Conservation (phyloP, 2,888 invertebrate genomes). For the Actias luna region DNA sequence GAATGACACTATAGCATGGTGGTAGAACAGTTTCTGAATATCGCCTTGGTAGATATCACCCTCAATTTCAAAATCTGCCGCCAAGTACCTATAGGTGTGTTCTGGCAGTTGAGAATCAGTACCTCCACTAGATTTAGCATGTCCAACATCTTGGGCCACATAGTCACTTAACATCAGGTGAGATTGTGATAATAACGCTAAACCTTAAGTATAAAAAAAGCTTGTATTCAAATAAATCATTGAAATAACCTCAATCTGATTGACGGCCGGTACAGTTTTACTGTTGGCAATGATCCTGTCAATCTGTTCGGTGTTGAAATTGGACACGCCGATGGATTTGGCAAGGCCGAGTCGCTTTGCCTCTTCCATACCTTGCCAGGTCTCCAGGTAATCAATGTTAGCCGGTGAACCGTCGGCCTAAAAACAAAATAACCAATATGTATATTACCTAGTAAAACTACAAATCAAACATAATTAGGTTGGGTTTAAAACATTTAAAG, state of each 20-base stretch:
- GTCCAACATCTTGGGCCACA: too few species aligned
- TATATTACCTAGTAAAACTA: too few species aligned
- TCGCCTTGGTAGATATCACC: too few species aligned
- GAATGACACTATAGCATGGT: too few species aligned
- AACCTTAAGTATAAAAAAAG: not conserved
- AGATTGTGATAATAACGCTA: not conserved
- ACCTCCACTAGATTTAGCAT: too few species aligned
- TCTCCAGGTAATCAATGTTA: slow-evolving; percentile 86
- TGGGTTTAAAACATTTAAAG: too few species aligned
- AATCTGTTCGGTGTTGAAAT: slow-evolving; percentile 89
- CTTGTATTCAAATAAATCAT: not conserved
- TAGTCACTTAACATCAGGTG: too few species aligned
- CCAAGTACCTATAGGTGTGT: too few species aligned
- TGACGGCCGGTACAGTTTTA: slow-evolving; percentile 81
- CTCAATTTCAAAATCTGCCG: too few species aligned
- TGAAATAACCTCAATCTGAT: slow-evolving; percentile 77
- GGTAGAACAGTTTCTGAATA: too few species aligned
- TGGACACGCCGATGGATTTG: slow-evolving; percentile 86
- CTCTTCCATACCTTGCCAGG: slow-evolving; percentile 88
- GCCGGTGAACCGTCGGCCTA: slow-evolving; percentile 52
- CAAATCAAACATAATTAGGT: too few species aligned
- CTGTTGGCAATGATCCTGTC: slow-evolving; percentile 83
- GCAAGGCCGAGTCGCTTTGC: slow-evolving; percentile 84
- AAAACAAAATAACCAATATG: slow-evolving; percentile 20
- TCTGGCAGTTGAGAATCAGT: too few species aligned